Conservation (phyloP, 64 coral and sea anemone species). For the Montipora efflorescens region DNA sequence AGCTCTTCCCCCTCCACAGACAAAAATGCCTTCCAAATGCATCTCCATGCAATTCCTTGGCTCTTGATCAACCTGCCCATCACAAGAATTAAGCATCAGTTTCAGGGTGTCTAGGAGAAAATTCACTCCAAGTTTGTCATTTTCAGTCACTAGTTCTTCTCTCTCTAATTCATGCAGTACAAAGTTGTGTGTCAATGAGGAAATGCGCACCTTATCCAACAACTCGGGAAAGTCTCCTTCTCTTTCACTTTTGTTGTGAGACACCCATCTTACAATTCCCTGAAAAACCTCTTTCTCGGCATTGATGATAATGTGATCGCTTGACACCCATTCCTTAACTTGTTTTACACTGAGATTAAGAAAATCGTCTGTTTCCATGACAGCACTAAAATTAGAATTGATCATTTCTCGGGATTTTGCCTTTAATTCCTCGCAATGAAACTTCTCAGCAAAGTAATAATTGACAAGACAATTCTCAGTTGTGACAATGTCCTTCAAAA, state of each 20-base stretch:
- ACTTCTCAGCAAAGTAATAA: not conserved
- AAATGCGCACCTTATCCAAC: not conserved
- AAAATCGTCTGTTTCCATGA: not conserved
- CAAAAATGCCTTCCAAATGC: not conserved
- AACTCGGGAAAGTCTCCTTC: not conserved
- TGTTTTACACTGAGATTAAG: not conserved
- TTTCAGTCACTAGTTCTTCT: not conserved
- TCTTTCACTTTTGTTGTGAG: not conserved
- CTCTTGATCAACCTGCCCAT: not conserved
- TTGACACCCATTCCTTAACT: not conserved
- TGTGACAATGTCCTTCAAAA: not conserved
- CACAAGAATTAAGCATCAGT: not conserved
- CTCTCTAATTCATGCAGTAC: not conserved
- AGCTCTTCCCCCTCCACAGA: not conserved
- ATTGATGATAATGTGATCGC: not conserved
- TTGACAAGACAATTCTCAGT: not conserved
- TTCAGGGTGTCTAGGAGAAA: not conserved
- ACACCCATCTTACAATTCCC: not conserved
- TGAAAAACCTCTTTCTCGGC: conserved; percentile 17
- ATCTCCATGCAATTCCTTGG: not conserved
- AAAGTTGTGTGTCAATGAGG: not conserved
- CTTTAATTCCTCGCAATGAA: not conserved
- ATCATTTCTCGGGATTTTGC: not conserved
- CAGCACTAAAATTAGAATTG: not conserved
- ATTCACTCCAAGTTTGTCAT: not conserved